These are phyloP conservation scores for Beaufortia kweichowensis DNA, from an alignment of 2,113 vertebrate genomes.

Conservation along the genomic window DNA sequence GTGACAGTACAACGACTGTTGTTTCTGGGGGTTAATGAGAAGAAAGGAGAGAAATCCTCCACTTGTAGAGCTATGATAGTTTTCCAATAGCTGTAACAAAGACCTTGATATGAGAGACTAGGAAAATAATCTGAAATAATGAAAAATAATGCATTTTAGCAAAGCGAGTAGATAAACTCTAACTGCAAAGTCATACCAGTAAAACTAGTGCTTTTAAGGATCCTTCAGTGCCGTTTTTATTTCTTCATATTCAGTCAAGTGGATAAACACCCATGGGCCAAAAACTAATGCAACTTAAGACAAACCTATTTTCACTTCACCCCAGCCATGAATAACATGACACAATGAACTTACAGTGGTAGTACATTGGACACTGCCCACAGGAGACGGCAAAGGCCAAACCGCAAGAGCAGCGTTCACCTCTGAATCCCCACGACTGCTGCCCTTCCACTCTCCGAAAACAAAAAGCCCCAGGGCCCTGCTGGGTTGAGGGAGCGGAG, in stretches of 20 bases:
- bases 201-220: constrained; percentile 31
- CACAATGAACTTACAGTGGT: constrained; percentile 38
- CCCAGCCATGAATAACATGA: constrained; percentile 30
- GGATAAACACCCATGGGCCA: constrained; percentile 29
- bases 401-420: constrained; percentile 33
- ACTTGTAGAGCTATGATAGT: not conserved
- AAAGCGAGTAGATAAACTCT: no score
- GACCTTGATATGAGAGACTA: not conserved
- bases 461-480: constrained; percentile 48
- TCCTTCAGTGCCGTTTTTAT: constrained; percentile 6
- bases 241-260: constrained; percentile 14
- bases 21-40: constrained; percentile 23
- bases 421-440: constrained; percentile 50
- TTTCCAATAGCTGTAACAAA: constrained; percentile 43
- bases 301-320: constrained; percentile 35
- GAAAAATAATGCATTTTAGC: constrained; percentile 14
- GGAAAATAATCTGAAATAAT: not conserved
- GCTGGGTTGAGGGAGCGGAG: constrained; percentile 51
- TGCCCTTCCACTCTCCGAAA: constrained; percentile 51
- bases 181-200: not conserved
- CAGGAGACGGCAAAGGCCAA: constrained; percentile 27
- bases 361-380: constrained; percentile 18
- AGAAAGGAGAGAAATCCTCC: not conserved
- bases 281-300: constrained; percentile 37
- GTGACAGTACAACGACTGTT: not conserved